Conservation (phyloP, 2,113 vertebrate species). For the Elachura formosa region DNA sequence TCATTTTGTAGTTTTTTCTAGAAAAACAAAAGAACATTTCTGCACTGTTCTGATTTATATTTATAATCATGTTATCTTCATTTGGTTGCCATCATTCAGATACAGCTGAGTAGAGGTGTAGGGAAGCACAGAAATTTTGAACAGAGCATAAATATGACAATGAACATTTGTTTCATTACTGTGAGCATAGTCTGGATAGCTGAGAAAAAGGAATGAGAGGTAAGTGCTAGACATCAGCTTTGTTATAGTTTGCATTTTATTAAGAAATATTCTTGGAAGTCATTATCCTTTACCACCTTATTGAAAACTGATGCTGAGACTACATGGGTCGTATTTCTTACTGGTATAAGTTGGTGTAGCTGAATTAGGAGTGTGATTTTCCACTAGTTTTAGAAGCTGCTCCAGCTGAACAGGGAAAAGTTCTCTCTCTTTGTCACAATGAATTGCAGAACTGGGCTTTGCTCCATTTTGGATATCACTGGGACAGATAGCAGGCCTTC, state of each 20-base stretch:
- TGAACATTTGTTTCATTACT: background rate
- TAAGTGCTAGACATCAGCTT: background rate
- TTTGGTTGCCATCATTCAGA: background rate
- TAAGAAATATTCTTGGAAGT: background rate
- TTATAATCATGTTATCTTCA: background rate
- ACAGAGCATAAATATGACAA: background rate
- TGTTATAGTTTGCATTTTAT: background rate
- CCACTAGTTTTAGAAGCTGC: background rate
- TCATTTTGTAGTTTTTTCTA: background rate
- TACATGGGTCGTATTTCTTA: background rate
- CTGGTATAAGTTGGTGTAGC: background rate
- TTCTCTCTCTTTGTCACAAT: conserved; percentile 9
- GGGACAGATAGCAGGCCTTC: background rate
- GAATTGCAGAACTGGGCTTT: background rate
- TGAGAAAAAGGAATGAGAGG: background rate
- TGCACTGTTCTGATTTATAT: background rate
- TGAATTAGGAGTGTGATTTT: conserved; percentile 4
- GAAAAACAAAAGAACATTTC: background rate
- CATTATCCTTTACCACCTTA: background rate
- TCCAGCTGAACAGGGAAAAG: background rate
- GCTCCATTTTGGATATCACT: background rate
- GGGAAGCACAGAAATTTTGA: background rate
- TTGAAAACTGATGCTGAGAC: background rate
- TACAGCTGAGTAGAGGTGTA: background rate
- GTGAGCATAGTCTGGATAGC: background rate